These are phyloP conservation scores for Bembecia ichneumoniformis DNA, from an alignment of 2,888 invertebrate species.

Conservation along the genomic window DNA sequence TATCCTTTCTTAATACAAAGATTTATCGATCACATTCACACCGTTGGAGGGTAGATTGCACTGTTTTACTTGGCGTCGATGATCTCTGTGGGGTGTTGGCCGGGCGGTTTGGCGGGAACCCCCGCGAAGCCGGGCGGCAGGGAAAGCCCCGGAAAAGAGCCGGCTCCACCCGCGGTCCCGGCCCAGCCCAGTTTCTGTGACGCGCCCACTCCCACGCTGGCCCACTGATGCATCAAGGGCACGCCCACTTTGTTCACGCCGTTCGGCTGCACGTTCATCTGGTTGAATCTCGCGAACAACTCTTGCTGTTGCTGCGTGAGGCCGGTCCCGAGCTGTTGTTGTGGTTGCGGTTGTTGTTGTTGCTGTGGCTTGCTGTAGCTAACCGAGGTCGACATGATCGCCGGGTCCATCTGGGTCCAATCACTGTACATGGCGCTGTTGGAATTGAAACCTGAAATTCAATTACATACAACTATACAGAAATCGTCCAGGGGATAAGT, in stretches of 20 bases:
- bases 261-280: conserved; percentile 27
- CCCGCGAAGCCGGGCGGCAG: conserved; percentile 66
- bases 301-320: conserved; percentile 43
- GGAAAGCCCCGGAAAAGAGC: conserved; percentile 36
- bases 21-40: conserved; percentile 66
- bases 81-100: conserved; percentile 56
- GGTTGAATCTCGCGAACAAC: conserved; percentile 56
- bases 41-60: conserved; percentile 19
- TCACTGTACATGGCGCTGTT: conserved; percentile 75
- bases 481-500: too few relatives aligned
- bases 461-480: background rate
- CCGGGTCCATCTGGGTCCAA: conserved; percentile 95
- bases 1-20: conserved; percentile 70
- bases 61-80: conserved; percentile 65
- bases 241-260: conserved; percentile 17
- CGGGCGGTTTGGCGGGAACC: conserved; percentile 42
- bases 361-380: conserved; percentile 49
- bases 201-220: conserved; percentile 13
- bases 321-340: conserved; percentile 13
- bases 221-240: conserved; percentile 19
- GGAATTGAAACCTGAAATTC: conserved; percentile 39
- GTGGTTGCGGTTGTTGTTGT: conserved; percentile 12
- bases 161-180: conserved; percentile 14
- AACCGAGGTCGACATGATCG: conserved; percentile 85
- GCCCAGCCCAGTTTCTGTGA: conserved; percentile 24